Evolutionary conservation across 2,113 vertebrate genomes (phyloP).

Genomic region (Vombatus ursinus): DNA sequence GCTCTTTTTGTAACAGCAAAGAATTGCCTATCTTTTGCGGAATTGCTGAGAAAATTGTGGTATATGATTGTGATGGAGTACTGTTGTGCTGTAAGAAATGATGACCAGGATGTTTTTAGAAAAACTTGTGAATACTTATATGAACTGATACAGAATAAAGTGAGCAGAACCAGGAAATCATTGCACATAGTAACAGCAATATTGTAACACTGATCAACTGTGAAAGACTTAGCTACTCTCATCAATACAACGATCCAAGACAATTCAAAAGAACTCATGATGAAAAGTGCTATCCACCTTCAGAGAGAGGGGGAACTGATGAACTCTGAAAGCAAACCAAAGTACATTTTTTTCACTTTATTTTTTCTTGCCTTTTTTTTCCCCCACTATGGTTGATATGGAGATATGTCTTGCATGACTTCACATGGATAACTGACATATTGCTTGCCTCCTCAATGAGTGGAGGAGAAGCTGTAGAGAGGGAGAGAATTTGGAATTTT

Average conservation of each 20-base stretch:
- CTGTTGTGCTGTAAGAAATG: background rate
- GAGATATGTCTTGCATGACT: background rate
- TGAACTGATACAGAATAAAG: background rate
- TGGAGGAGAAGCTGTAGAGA: background rate
- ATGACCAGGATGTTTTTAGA: background rate
- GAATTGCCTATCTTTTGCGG: background rate
- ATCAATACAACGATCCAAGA: background rate
- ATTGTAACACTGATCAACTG: background rate
- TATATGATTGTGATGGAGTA: background rate
- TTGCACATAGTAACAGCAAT: background rate
- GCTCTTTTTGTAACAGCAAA: too few relatives aligned
- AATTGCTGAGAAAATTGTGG: too few relatives aligned
- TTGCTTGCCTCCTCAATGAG: background rate
- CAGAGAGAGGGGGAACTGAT: background rate
- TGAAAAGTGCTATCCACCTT: background rate
- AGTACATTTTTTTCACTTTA: background rate
- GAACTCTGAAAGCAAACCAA: background rate
- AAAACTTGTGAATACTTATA: background rate
- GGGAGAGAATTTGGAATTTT: background rate
- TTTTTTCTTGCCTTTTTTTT: background rate
- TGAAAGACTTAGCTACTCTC: background rate
- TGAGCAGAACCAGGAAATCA: background rate
- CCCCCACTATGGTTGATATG: background rate
- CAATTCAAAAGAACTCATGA: background rate
- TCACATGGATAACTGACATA: background rate